A percentile compares a stretch with the other conserved stretches of the same genome.
Evolutionary conservation across 2,113 vertebrate genomes (phyloP).

Genomic region (Brienomyrus longianalis): DNA sequence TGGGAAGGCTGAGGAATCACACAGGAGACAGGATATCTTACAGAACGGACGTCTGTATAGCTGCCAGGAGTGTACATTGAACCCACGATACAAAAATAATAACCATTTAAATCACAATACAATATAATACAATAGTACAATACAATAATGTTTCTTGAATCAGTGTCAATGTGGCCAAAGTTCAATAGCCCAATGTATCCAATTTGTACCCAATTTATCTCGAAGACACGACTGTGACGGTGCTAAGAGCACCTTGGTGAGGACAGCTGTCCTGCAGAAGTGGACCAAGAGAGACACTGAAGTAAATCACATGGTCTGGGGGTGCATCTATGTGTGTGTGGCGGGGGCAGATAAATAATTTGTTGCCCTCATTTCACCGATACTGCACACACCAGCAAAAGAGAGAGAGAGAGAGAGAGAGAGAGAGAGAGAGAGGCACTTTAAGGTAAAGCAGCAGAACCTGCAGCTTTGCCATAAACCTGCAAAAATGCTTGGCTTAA

Average conservation of each 20-base stretch:
- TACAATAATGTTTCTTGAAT: not conserved
- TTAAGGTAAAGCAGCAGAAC: constrained; percentile 40
- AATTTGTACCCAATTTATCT: not conserved
- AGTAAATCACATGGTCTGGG: not conserved
- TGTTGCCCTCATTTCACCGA: constrained; percentile 25
- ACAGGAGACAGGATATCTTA: not conserved
- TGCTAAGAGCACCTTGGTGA: not conserved
- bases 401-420: not conserved
- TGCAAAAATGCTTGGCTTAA: constrained; percentile 39
- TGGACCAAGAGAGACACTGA: not conserved
- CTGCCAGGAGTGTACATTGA: not conserved
- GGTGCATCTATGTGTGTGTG: not conserved
- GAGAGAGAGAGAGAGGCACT: constrained; percentile 30
- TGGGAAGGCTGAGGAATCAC: not conserved
- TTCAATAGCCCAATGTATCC: not conserved
- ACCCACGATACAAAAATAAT: not conserved
- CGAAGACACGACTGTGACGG: not conserved
- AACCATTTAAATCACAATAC: not conserved
- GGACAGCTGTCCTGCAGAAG: not conserved
- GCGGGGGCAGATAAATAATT: not conserved
- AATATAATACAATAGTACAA: not conserved
- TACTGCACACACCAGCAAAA: constrained; percentile 24
- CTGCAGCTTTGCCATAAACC: constrained; percentile 43
- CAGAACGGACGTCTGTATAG: not conserved
- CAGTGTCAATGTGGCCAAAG: not conserved